Conservation (phyloP, 2,113 vertebrate species). For the Cichladusa arquata region DNA sequence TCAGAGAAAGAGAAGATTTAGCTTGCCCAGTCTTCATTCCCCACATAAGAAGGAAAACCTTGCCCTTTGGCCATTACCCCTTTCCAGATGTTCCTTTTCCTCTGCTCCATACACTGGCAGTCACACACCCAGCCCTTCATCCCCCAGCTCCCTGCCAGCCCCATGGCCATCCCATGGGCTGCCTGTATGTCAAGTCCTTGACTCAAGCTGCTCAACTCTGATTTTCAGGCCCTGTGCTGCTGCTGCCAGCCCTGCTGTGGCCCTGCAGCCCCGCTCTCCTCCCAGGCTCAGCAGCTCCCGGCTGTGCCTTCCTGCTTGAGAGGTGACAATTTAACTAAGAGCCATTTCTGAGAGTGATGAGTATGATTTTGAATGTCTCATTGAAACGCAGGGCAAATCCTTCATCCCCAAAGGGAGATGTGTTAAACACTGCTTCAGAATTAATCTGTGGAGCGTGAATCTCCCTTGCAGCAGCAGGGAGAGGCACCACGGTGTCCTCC, state of each 20-base stretch:
- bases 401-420: constrained; percentile 23
- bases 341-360: not conserved
- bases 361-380: constrained; percentile 26
- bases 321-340: constrained; percentile 1
- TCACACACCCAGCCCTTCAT: not conserved
- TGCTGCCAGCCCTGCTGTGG: not conserved
- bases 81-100: not conserved
- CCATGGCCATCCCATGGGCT: fast-evolving
- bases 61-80: not conserved
- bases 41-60: not conserved
- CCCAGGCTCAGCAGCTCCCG: fast-evolving
- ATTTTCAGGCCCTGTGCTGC: not conserved
- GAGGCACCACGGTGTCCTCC: not conserved
- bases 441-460: not conserved
- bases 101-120: not conserved
- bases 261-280: fast-evolving
- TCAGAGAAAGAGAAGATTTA: not conserved
- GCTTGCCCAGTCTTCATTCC: not conserved
- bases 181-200: not conserved
- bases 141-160: not conserved
- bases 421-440: constrained; percentile 20
- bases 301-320: not conserved
- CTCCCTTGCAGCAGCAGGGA: not conserved
- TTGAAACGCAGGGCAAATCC: constrained; percentile 13
- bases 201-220: not conserved